phyloP scores from a whole-genome alignment of 2,113 vertebrate genomes.

The Pyrgilauda ruficollis region DNA sequence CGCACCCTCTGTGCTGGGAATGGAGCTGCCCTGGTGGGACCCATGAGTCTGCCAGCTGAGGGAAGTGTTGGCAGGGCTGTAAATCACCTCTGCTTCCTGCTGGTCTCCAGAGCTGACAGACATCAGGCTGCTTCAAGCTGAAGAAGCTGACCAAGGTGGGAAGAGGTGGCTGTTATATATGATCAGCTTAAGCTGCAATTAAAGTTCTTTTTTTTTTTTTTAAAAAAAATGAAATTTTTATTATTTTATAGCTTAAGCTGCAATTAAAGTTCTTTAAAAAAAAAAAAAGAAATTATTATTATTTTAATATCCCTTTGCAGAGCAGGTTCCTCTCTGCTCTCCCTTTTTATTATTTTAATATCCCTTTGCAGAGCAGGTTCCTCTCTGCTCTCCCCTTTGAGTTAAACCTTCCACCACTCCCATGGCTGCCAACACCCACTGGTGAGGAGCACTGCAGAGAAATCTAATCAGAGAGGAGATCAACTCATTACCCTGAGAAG shows the following conservation, averaged over 20 bases:
- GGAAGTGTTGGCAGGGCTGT: neutral
- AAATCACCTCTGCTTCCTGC: conserved; percentile 20
- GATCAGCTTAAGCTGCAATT: neutral
- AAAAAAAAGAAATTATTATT: neutral
- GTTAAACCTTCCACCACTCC: conserved; percentile 53
- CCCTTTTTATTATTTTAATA: neutral
- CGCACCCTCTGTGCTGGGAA: neutral
- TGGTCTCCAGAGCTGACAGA: neutral
- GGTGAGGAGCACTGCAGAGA: conserved; percentile 39
- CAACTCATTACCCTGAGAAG: conserved; percentile 60
- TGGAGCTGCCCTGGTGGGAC: neutral
- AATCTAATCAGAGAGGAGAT: conserved; percentile 54
- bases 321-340: conserved; percentile 39
- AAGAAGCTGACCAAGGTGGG: neutral
- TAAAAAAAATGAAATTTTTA: neutral
- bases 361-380: conserved; percentile 31
- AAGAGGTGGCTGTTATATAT: neutral
- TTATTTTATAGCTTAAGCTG: neutral
- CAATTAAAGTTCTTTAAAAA: neutral
- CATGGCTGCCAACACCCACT: conserved; percentile 56
- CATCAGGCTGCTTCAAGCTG: neutral
- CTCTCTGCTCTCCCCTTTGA: conserved; percentile 30
- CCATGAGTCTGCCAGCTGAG: neutral
- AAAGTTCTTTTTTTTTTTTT: neutral
- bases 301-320: neutral